Conservation (phyloP, 2,888 invertebrate genomes). For the Sarcophaga subvicina region DNA sequence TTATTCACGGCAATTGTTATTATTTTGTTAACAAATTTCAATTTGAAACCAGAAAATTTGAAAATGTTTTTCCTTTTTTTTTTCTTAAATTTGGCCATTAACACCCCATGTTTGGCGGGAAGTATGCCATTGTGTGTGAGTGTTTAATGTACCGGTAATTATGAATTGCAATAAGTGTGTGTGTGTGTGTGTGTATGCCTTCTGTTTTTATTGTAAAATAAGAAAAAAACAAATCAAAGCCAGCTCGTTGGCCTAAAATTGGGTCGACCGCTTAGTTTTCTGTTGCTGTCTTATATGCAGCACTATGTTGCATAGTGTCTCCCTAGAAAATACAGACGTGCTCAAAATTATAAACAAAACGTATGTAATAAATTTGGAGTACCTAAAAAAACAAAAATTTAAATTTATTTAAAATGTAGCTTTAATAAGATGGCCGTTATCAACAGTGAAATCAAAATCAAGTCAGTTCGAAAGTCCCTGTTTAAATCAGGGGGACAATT, state of each 20-base stretch:
- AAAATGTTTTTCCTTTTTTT: neutral
- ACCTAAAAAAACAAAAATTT: neutral
- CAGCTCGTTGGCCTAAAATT: slow-evolving; percentile 66
- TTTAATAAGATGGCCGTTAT: too few relatives aligned
- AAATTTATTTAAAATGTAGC: too few relatives aligned
- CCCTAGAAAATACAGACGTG: slow-evolving; percentile 4
- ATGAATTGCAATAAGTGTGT: slow-evolving; percentile 26
- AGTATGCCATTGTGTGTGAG: neutral
- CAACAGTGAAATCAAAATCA: too few relatives aligned
- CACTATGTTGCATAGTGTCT: slow-evolving; percentile 8
- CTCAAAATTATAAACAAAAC: neutral
- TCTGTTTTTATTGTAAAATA: neutral
- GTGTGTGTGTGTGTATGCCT: neutral
- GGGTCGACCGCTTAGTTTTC: slow-evolving; percentile 54
- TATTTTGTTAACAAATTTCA: slow-evolving; percentile 8
- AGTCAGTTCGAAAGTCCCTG: too few relatives aligned
- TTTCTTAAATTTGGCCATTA: slow-evolving; percentile 23
- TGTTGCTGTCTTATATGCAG: neutral
- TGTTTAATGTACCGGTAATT: slow-evolving; percentile 34
- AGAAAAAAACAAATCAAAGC: slow-evolving; percentile 13
- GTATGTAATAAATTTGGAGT: neutral
- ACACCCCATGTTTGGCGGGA: slow-evolving; percentile 28
- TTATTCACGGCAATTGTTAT: neutral
- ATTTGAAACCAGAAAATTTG: neutral
- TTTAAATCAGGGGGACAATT: too few relatives aligned